Conservation (phyloP, 2,888 invertebrate genomes). For the Drymonia ruficornis region DNA sequence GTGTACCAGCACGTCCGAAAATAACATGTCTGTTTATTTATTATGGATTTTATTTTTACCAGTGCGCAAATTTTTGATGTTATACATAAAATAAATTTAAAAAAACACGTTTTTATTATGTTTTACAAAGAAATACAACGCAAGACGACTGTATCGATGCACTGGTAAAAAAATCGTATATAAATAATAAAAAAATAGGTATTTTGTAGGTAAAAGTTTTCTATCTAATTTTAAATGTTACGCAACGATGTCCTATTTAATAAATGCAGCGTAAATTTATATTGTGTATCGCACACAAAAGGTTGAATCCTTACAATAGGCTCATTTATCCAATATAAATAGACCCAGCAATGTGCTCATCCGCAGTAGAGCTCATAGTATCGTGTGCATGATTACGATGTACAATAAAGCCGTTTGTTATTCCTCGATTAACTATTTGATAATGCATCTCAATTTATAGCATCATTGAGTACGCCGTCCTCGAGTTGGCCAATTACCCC, state of each 20-base stretch:
- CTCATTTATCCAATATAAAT: slow-evolving; percentile 42
- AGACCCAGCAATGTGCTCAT: slow-evolving; percentile 52
- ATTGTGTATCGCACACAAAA: slow-evolving; percentile 12
- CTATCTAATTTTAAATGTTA: slow-evolving; percentile 9
- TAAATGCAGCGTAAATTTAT: slow-evolving; percentile 13
- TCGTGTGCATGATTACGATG: slow-evolving; percentile 49
- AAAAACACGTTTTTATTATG: too few species aligned
- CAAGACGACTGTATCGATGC: too few species aligned
- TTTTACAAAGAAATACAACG: too few species aligned
- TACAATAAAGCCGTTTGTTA: slow-evolving; percentile 67
- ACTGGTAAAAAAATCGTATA: too few species aligned
- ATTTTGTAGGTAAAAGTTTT: slow-evolving; percentile 16
- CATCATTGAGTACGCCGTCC: slow-evolving; percentile 66
- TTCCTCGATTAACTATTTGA: slow-evolving; percentile 70
- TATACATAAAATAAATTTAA: too few species aligned
- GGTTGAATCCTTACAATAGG: slow-evolving; percentile 23
- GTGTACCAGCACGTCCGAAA: slow-evolving; percentile 61
- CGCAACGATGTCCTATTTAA: slow-evolving; percentile 12
- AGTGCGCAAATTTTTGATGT: too few species aligned
- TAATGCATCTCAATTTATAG: slow-evolving; percentile 76
- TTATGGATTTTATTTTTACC: not conserved
- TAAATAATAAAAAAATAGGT: too few species aligned
- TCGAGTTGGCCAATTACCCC: slow-evolving; percentile 65
- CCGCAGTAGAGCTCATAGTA: slow-evolving; percentile 54
- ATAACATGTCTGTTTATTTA: slow-evolving; percentile 30